Evolutionary conservation across 2,797 vertebrate genomes (phyloP).

Genomic region (Orientallactaga sibirica): DNA sequence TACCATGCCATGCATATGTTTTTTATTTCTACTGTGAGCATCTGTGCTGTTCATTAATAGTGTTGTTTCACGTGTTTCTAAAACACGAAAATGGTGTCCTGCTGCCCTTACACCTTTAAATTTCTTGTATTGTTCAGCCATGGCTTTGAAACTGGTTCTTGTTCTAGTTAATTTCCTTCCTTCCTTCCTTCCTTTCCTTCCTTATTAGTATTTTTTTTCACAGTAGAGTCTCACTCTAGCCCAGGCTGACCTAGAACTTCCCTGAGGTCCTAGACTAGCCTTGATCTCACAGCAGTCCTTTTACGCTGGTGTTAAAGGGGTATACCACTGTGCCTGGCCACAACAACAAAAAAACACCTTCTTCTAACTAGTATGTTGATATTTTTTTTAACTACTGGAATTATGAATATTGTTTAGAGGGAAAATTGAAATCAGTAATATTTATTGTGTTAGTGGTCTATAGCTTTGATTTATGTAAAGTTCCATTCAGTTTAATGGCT

Average conservation of each 20-base stretch:
- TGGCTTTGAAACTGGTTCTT: slow-evolving; percentile 33
- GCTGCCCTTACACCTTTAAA: not conserved
- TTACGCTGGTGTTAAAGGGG: no score
- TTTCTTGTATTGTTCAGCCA: not conserved
- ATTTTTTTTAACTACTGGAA: slow-evolving; percentile 8
- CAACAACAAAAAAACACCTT: not conserved
- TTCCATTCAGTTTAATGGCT: not conserved
- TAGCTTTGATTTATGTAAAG: not conserved
- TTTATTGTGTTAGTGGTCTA: slow-evolving; percentile 14
- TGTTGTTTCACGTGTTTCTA: not conserved
- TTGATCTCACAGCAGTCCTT: no score
- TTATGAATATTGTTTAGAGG: not conserved
- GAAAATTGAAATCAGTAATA: not conserved
- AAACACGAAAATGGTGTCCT: not conserved
- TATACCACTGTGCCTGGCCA: no score
- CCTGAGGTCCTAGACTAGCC: no score
- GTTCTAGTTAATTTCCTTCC: slow-evolving; percentile 26
- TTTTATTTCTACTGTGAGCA: not conserved
- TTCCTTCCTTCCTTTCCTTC: no score
- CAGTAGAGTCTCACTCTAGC: no score
- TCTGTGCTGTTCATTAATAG: not conserved
- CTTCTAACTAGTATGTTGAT: not conserved
- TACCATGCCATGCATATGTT: not conserved
- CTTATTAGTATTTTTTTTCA: no score
- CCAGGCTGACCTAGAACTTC: no score